A percentile compares a stretch with the other conserved stretches of the same genome.
Conservation (phyloP, 2,888 invertebrate genomes). For the Drosophila nigricruria region DNA sequence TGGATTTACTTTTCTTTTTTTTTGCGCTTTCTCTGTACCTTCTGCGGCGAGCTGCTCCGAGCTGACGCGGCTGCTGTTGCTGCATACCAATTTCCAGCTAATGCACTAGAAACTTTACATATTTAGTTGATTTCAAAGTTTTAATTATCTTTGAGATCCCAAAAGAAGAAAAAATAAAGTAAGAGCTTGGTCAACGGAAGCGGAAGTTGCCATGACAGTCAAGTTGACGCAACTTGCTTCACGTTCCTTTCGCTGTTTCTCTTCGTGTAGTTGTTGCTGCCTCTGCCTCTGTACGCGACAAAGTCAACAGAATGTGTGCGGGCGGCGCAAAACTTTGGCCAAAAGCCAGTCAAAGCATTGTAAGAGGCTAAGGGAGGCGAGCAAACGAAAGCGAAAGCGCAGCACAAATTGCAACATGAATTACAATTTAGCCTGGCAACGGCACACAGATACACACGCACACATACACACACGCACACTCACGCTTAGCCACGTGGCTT, state of each 20-base stretch:
- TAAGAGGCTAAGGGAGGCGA: slow-evolving; percentile 7
- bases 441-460: not conserved
- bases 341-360: slow-evolving; percentile 24
- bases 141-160: slow-evolving; percentile 74
- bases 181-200: slow-evolving; percentile 39
- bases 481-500: slow-evolving; percentile 16
- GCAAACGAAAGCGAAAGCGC: slow-evolving; percentile 57
- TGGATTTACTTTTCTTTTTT: slow-evolving; percentile 14
- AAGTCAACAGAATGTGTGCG: slow-evolving; percentile 45
- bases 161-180: slow-evolving; percentile 10
- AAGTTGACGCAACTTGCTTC: slow-evolving; percentile 44
- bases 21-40: not conserved
- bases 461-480: not conserved
- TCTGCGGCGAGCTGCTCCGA: not conserved
- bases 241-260: slow-evolving; percentile 17
- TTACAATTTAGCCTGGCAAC: slow-evolving; percentile 62
- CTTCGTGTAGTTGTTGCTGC: slow-evolving; percentile 17
- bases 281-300: slow-evolving; percentile 31
- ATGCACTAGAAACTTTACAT: slow-evolving; percentile 75
- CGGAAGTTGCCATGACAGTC: slow-evolving; percentile 66
- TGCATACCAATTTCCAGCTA: slow-evolving; percentile 60
- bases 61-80: not conserved
- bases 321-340: slow-evolving; percentile 28
- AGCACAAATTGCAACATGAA: slow-evolving; percentile 74
- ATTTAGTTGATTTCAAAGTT: slow-evolving; percentile 75